Evolutionary conservation across 2,113 vertebrate genomes (phyloP).

Genomic region (Spheniscus mendiculus): DNA sequence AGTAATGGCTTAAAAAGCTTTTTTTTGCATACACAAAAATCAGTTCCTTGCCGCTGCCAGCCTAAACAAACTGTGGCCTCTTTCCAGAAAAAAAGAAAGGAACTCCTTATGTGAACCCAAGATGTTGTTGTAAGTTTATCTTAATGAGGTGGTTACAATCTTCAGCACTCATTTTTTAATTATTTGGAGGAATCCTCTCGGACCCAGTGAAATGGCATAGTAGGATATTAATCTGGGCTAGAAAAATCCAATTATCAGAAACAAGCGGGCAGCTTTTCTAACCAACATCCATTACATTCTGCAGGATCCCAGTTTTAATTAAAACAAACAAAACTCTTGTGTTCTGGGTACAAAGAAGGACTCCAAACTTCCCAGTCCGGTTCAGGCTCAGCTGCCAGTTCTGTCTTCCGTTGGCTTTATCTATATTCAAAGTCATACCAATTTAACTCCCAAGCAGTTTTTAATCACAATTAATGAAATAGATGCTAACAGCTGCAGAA

Average conservation of each 20-base stretch:
- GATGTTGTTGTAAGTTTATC: conserved; percentile 48
- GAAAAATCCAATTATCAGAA: conserved; percentile 65
- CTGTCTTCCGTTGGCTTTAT: conserved; percentile 20
- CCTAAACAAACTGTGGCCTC: conserved; percentile 50
- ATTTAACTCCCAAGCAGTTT: conserved; percentile 45
- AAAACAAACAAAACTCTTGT: conserved; percentile 62
- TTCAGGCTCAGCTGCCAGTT: conserved; percentile 45
- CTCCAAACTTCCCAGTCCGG: not conserved
- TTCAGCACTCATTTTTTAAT: conserved; percentile 36
- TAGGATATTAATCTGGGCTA: conserved; percentile 67
- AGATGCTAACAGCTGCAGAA: conserved; percentile 52
- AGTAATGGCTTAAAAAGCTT: conserved; percentile 4
- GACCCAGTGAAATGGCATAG: not conserved
- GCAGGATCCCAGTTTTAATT: conserved; percentile 53
- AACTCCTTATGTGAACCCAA: conserved; percentile 44
- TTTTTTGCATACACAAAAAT: not conserved
- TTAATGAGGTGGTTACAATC: conserved; percentile 47
- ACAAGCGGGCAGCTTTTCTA: conserved; percentile 20
- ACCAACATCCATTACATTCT: conserved; percentile 48
- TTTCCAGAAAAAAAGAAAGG: conserved; percentile 42
- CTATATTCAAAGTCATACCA: conserved; percentile 57
- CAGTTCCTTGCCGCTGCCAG: not conserved
- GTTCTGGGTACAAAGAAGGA: conserved; percentile 37
- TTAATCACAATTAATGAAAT: conserved; percentile 61
- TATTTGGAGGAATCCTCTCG: conserved; percentile 51